Base-by-base conservation (phyloP, 2,797 vertebrate species). In the Chaetophractus vellerosus region DNA sequence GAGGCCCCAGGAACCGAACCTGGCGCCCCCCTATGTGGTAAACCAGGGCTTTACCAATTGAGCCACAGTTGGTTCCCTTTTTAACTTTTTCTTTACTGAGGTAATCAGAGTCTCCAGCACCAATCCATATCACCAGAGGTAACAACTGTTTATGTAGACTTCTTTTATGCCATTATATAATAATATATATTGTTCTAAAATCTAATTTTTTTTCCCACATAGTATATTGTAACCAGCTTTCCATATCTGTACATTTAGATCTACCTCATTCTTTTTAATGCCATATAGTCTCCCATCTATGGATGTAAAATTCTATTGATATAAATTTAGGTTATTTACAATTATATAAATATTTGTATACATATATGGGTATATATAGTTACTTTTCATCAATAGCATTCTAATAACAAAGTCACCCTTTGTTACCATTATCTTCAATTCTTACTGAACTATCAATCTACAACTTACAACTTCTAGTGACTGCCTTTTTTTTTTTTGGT, bases 191-290 rank as follows among this genome's bases (percentile, higher is more conserved):
- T 86, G 24, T 68, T 90, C 80, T 55, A 94, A 26, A 91, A 76
- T 80, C 41, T 84, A 23, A 6, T 89, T 94, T 92, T 93, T 86
- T 90, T 63, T 83, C 82, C 50, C 55, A 95, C 14, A 93, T 0
- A 76, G 33, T 59, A 31, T 79, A 90, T 26, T 74, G 28, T 88
- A 11, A 71, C 63, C 31, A 81, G 2, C 21, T 90, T 85, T 91
- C 24, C 63, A 23, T n/a, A 66, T 92, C 36, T 76, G 76, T 72
- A 63, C 16, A 72, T 24, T 68, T 18, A 72, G 90, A 63, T 48
- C n/a, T 41, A 55, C n/a, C 5, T 84, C 45, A 55, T 75, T 69
- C n/a, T 88, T 93, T 93, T 79, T 55, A 93, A 66, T 81, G 61
- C 15, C 75, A 9, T 38, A 80, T 3, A 88, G 55, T 80, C 85